These are phyloP conservation scores for Cantharis lateralis DNA, from an alignment of 2,888 invertebrate species.

Conservation along the genomic window DNA sequence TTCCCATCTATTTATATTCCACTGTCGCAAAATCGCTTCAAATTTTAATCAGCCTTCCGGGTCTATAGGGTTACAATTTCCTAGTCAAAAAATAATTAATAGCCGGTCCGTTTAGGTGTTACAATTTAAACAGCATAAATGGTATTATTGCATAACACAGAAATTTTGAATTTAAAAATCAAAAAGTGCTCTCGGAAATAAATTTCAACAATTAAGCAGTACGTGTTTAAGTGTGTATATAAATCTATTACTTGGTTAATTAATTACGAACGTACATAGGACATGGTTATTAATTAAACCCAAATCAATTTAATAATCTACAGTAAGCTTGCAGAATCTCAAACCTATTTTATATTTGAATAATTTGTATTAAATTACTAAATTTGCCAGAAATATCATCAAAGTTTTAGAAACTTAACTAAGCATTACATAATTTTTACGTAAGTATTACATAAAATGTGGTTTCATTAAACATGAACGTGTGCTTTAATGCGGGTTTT, in stretches of 20 bases:
- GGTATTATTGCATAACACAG: too few species aligned
- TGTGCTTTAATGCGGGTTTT: not conserved
- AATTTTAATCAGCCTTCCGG: not conserved
- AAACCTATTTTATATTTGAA: conserved; percentile 14
- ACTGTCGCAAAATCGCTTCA: not conserved
- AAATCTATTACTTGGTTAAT: not conserved
- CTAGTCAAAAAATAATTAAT: too few species aligned
- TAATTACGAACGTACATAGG: not conserved
- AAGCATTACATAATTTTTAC: not conserved
- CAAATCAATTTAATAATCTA: conserved; percentile 15
- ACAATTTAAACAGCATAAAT: too few species aligned
- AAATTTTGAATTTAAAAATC: not conserved
- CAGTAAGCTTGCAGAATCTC: conserved; percentile 8
- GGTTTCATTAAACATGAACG: not conserved
- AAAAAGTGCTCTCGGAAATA: not conserved
- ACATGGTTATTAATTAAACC: conserved; percentile 13
- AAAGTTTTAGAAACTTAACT: conserved; percentile 8
- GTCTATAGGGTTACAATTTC: too few species aligned
- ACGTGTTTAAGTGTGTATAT: not conserved
- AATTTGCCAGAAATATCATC: conserved; percentile 9
- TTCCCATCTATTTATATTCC: not conserved
- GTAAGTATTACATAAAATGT: not conserved
- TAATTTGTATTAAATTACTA: conserved; percentile 12
- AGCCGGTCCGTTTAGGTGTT: too few species aligned
- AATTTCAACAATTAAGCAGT: not conserved